Evolutionary conservation across 2,113 vertebrate genomes (phyloP), one percentile per base, ranked within the genome.

Genomic region (Dromaius novaehollandiae): DNA sequence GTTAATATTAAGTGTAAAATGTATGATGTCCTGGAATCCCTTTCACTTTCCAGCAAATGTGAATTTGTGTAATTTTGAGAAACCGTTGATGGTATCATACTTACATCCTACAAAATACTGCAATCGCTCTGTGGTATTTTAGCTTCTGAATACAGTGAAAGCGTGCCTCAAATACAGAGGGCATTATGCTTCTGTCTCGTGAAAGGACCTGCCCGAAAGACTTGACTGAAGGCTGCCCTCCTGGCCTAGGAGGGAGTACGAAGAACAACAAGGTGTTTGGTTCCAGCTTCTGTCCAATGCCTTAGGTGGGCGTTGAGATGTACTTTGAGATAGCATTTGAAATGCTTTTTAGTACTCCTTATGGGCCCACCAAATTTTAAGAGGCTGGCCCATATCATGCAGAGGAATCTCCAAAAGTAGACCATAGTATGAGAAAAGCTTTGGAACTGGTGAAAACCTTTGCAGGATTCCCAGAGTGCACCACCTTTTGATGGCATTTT

Each of bases 11-110:
- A 89, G 89, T 24, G 87, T 66, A 96, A 92, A 81, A 89, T 79
- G 61, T 50, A 86, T 93, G 73, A 81, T 95, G 69, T 92, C 58
- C 63, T 94, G 82, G 82, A 91, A 78, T 80, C 50, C 25, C 22
- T 89, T 87, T 64, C 36, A 80, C 38, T 95, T 70, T 68, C 64
- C 79, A 90, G 87, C 89, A 96, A 95, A 95, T 87, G 89, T 95
- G 94, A 96, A 93, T 69, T 91, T 95, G 89, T 92, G 84, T 97
- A 90, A 95, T 56, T 93, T 89, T 95, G 86, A 96, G 95, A 96
- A 95, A 92, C 87, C 87, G 94, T 85, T 74, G 92, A 96, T 96
- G 91, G 84, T 6, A 21, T 97, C 96, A 96, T 96, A 15, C 74
- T 94, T 76, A 73, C 92, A 95, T 96, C 95, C 94, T 92, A 96